Conservation (phyloP, 2,797 vertebrate genomes). For the Muscicapa comitata region DNA sequence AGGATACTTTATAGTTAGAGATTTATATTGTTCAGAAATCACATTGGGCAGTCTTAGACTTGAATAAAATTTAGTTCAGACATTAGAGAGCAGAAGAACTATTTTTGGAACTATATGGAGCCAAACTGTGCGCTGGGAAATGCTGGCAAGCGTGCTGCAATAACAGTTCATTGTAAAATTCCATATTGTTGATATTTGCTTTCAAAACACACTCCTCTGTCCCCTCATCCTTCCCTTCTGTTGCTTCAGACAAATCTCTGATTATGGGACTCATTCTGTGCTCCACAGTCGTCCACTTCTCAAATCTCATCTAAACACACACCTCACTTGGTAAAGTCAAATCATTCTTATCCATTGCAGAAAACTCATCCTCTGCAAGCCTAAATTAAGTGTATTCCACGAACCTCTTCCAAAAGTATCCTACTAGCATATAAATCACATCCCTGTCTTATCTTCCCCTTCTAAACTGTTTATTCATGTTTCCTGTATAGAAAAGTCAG, state of each 20-base stretch:
- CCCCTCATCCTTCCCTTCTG: neutral
- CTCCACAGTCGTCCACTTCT: neutral
- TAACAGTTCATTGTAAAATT: neutral
- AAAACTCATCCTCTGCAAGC: neutral
- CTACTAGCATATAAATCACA: neutral
- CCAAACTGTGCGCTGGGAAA: neutral
- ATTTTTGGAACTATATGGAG: neutral
- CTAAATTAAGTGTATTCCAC: neutral
- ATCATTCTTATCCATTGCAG: neutral
- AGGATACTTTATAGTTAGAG: constrained; percentile 10
- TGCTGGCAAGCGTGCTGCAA: neutral
- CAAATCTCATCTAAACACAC: neutral
- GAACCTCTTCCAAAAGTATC: neutral
- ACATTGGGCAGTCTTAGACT: neutral
- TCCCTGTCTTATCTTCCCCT: neutral
- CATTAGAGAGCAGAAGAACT: neutral
- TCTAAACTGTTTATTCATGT: neutral
- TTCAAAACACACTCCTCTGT: neutral
- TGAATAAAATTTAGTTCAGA: neutral
- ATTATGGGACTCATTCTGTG: neutral
- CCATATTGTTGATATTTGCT: neutral
- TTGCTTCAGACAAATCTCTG: neutral
- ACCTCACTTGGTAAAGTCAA: neutral
- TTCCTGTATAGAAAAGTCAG: neutral
- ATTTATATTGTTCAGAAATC: neutral